Evolutionary conservation across 1,140 invertebrate genomes (phyloP).

Genomic region (Trissolcus basalis): DNA sequence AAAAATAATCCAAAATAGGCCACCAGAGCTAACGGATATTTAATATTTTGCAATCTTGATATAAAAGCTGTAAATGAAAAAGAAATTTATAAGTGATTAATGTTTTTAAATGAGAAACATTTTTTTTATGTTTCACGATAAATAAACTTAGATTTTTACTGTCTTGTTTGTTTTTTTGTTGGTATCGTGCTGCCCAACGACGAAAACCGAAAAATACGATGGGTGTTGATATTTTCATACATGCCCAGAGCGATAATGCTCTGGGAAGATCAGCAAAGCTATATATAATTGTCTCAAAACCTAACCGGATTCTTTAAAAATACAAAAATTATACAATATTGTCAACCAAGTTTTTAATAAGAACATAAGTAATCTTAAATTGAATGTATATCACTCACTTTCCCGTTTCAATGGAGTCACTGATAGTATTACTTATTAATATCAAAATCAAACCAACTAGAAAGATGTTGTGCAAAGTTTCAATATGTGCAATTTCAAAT

Average conservation of each 20-base stretch:
- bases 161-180: slow-evolving; percentile 41
- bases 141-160: too few relatives aligned
- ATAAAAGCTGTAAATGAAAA: slow-evolving; percentile 10
- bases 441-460: slow-evolving; percentile 86
- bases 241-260: slow-evolving; percentile 78
- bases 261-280: slow-evolving; percentile 78
- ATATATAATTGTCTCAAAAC: slow-evolving; percentile 56
- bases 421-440: slow-evolving; percentile 82
- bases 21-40: slow-evolving; percentile 44
- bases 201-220: slow-evolving; percentile 77
- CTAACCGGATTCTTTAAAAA: slow-evolving; percentile 1
- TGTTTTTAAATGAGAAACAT: too few relatives aligned
- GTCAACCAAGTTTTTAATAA: too few relatives aligned
- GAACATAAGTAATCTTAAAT: slow-evolving; percentile 11
- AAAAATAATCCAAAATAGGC: slow-evolving; percentile 56
- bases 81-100: too few relatives aligned
- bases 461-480: slow-evolving; percentile 90
- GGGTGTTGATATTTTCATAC: slow-evolving; percentile 76
- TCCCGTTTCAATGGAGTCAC: slow-evolving; percentile 84
- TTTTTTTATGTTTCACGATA: too few relatives aligned
- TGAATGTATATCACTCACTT: slow-evolving; percentile 78
- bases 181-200: slow-evolving; percentile 75
- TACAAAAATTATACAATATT: neutral
- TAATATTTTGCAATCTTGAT: slow-evolving; percentile 7
- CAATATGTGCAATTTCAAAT: slow-evolving; percentile 86